phyloP scores from a whole-genome alignment of 2,113 vertebrate species.

The Calonectris borealis region DNA sequence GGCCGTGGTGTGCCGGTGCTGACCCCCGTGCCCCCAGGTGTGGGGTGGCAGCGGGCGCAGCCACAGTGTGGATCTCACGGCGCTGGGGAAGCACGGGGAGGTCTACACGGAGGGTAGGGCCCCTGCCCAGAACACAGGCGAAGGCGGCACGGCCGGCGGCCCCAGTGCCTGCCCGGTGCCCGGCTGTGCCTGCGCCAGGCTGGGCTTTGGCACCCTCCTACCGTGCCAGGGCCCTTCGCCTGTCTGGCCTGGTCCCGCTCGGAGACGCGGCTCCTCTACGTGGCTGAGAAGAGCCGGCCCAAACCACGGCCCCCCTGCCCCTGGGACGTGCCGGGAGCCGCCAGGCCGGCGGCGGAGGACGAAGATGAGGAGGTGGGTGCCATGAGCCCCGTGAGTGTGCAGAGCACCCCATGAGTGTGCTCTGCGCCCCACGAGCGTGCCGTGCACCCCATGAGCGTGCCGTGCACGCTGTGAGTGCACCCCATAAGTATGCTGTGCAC shows the following conservation, averaged over 20 bases:
- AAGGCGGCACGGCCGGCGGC: rapidly evolving
- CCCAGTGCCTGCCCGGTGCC: neutral
- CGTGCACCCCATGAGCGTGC: rapidly evolving
- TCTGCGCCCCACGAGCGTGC: rapidly evolving
- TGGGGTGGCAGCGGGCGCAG: conserved; percentile 88
- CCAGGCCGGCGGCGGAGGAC: rapidly evolving
- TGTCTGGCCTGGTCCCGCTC: conserved; percentile 93
- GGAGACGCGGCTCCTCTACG: conserved; percentile 88
- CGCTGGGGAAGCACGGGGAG: conserved; percentile 88
- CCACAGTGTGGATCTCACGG: conserved; percentile 85
- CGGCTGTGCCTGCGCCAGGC: neutral
- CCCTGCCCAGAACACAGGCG: rapidly evolving
- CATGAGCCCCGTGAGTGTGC: rapidly evolving
- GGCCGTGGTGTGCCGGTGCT: rapidly evolving
- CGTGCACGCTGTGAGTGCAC: rapidly evolving
- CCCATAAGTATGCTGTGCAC: neutral
- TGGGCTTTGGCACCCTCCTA: neutral
- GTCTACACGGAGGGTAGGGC: conserved; percentile 88
- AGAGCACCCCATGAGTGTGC: too few relatives aligned
- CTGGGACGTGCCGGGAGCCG: neutral
- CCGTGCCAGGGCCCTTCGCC: conserved; percentile 86
- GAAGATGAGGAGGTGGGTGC: conserved; percentile 1
- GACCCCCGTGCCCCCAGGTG: conserved; percentile 71
- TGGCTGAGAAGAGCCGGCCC: conserved; percentile 88
- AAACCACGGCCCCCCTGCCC: conserved; percentile 82